Conservation (phyloP, 2,797 vertebrate species). For the Toxotes lorentzi region DNA sequence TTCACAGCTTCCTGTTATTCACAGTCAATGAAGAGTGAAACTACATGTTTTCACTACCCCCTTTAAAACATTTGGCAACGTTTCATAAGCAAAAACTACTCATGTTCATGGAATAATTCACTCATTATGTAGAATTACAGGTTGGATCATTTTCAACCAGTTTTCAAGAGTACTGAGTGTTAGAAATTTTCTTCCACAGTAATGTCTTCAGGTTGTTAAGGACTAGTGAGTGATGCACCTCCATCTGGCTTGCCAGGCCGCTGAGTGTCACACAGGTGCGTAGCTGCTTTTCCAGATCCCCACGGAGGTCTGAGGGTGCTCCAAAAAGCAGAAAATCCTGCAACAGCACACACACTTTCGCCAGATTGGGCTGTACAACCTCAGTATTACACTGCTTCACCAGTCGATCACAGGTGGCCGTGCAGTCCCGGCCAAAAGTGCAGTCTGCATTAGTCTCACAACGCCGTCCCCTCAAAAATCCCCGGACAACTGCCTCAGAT, state of each 20-base stretch:
- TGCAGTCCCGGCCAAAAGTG: constrained; percentile 93
- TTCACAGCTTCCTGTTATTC: constrained; percentile 74
- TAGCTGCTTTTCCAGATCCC: constrained; percentile 93
- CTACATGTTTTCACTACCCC: constrained; percentile 18
- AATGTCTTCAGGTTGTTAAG: constrained; percentile 97
- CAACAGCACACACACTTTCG: constrained; percentile 93
- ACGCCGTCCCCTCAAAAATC: constrained; percentile 90
- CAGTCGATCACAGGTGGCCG: constrained; percentile 92
- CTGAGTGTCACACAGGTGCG: constrained; percentile 95
- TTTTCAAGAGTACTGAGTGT: constrained; percentile 94
- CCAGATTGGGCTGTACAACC: constrained; percentile 94
- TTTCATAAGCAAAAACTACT: constrained; percentile 13
- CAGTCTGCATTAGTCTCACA: constrained; percentile 94
- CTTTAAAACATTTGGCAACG: constrained; percentile 43
- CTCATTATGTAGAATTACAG: not conserved
- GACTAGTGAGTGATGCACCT: constrained; percentile 95
- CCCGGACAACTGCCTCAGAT: constrained; percentile 89
- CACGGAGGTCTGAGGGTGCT: constrained; percentile 87
- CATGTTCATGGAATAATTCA: constrained; percentile 6
- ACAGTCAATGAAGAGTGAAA: constrained; percentile 55
- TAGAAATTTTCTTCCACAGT: constrained; percentile 96
- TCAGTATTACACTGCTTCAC: constrained; percentile 94
- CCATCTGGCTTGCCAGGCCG: constrained; percentile 95
- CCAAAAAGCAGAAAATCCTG: constrained; percentile 93
- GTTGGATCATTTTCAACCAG: not conserved